Conservation (phyloP, 2,888 invertebrate species). For the Phengaris alcon region DNA sequence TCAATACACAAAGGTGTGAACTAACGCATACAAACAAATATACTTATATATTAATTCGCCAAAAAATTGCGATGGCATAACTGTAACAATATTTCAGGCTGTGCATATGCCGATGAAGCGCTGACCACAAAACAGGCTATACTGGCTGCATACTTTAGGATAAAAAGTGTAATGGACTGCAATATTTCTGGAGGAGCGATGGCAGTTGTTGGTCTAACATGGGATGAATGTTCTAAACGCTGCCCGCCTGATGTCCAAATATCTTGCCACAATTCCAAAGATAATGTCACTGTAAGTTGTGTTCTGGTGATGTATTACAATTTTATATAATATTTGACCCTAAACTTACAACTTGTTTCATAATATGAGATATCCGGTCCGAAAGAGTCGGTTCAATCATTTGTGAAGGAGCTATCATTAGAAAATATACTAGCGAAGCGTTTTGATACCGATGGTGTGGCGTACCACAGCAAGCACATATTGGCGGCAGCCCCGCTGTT, state of each 20-base stretch:
- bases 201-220: not conserved
- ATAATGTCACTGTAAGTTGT: constrained; percentile 22
- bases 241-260: constrained; percentile 11
- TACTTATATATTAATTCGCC: too few species aligned
- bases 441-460: constrained; percentile 13
- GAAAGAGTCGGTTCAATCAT: not conserved
- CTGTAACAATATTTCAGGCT: constrained; percentile 1
- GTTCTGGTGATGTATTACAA: not conserved
- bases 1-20: too few species aligned
- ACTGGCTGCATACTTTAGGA: constrained; percentile 8
- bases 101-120: constrained; percentile 17
- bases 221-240: constrained; percentile 17
- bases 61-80: too few species aligned
- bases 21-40: too few species aligned
- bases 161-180: not conserved
- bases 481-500: not conserved
- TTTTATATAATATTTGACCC: not conserved
- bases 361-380: constrained; percentile 21
- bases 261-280: constrained; percentile 7
- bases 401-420: constrained; percentile 16
- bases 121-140: constrained; percentile 7
- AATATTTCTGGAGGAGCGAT: constrained; percentile 6
- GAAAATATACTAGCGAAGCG: not conserved
- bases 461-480: constrained; percentile 18
- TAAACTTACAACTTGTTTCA: not conserved